Conservation (phyloP, 2,113 vertebrate genomes). For the Mirounga angustirostris region DNA sequence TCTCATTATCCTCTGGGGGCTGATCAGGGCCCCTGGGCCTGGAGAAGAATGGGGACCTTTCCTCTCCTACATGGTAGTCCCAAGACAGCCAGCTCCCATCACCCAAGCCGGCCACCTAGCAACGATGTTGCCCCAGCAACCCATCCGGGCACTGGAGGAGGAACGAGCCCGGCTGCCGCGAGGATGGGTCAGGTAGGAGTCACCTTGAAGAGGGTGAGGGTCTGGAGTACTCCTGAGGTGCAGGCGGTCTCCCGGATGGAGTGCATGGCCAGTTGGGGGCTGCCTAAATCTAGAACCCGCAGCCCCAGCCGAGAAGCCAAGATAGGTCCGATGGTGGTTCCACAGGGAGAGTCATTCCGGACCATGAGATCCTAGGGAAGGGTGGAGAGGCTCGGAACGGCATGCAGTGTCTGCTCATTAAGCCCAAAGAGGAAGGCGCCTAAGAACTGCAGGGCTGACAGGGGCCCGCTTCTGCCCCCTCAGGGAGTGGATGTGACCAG, state of each 20-base stretch:
- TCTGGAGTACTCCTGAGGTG: constrained; percentile 95
- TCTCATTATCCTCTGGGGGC: neutral
- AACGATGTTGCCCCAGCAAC: neutral
- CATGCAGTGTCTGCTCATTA: neutral
- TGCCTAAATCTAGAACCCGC: constrained; percentile 94
- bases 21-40: neutral
- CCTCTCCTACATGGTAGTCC: neutral
- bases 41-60: neutral
- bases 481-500: neutral
- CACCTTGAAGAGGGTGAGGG: constrained; percentile 96
- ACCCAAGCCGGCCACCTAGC: neutral
- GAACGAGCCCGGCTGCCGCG: accelerated
- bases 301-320: constrained; percentile 95
- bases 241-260: constrained; percentile 99
- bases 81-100: neutral
- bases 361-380: constrained; percentile 95
- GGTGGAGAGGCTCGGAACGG: neutral
- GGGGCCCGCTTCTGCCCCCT: neutral
- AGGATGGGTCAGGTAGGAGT: neutral
- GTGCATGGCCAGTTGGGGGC: constrained; percentile 98
- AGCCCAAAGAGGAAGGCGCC: neutral
- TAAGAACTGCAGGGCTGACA: neutral
- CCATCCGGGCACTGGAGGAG: neutral
- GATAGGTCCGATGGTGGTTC: constrained; percentile 97
- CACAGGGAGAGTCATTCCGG: constrained; percentile 95